phyloP scores from a whole-genome alignment of 2,113 vertebrate genomes.

The Corythoichthys haematopterus region DNA sequence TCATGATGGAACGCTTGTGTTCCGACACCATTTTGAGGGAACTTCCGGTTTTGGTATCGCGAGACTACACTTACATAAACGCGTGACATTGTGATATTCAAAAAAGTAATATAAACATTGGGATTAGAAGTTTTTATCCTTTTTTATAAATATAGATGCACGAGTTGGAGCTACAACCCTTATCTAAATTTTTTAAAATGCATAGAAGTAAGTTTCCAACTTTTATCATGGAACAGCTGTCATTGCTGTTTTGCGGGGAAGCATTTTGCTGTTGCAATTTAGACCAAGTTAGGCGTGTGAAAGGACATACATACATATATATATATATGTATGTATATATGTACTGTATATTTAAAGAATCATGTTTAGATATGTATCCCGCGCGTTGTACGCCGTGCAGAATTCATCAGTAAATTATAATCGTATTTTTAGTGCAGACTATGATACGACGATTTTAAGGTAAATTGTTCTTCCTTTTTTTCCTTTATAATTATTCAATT shows the following conservation, averaged over 20 bases:
- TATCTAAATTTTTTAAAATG: not conserved
- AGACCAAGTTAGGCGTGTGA: constrained; percentile 28
- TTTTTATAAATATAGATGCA: not conserved
- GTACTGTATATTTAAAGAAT: constrained; percentile 14
- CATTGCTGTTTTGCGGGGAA: not conserved
- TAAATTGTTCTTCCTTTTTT: constrained; percentile 31
- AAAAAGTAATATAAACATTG: not conserved
- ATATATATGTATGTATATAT: too few relatives aligned
- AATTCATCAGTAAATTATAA: constrained; percentile 6
- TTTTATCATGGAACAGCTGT: constrained; percentile 38
- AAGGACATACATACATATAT: constrained; percentile 32
- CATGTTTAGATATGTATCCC: constrained; percentile 58
- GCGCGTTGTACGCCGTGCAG: constrained; percentile 18
- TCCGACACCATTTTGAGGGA: constrained; percentile 71
- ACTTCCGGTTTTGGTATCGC: constrained; percentile 50
- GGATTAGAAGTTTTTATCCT: not conserved
- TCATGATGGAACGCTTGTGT: constrained; percentile 59
- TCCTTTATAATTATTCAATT: not conserved
- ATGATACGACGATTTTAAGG: constrained; percentile 40
- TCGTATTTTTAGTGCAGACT: constrained; percentile 21
- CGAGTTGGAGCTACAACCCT: too few relatives aligned
- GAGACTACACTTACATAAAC: constrained; percentile 21
- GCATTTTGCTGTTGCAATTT: constrained; percentile 16
- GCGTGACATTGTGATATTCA: not conserved
- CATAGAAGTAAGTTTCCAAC: not conserved